These are phyloP conservation scores for Xerus inauris DNA, from an alignment of 2,113 vertebrate species.

Conservation along the genomic window DNA sequence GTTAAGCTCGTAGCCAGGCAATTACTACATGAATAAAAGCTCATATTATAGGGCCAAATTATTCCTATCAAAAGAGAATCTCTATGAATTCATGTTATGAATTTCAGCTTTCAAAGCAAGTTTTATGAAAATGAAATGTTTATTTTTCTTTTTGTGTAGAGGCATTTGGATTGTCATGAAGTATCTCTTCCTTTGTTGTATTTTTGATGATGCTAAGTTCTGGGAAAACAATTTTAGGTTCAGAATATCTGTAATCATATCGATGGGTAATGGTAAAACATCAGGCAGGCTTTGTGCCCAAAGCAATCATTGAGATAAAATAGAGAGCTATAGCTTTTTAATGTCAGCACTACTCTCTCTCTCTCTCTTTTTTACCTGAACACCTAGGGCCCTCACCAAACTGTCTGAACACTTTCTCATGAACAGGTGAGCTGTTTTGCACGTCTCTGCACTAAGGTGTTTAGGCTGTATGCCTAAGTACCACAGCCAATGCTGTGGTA, in stretches of 20 bases:
- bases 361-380: neutral
- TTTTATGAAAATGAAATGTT: slow-evolving; percentile 64
- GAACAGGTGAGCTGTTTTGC: neutral
- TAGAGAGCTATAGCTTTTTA: neutral
- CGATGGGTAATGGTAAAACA: slow-evolving; percentile 16
- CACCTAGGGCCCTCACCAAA: neutral
- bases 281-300: slow-evolving; percentile 44
- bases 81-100: slow-evolving; percentile 69
- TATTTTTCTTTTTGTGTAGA: slow-evolving; percentile 61
- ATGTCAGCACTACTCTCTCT: neutral
- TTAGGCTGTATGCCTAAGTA: neutral
- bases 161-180: slow-evolving; percentile 57
- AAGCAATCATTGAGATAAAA: slow-evolving; percentile 45
- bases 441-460: neutral
- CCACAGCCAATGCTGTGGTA: neutral
- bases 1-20: neutral
- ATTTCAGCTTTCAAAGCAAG: slow-evolving; percentile 66
- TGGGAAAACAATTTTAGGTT: slow-evolving; percentile 43
- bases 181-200: slow-evolving; percentile 64
- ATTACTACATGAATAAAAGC: slow-evolving; percentile 45
- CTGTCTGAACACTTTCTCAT: neutral
- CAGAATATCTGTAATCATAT: slow-evolving; percentile 43
- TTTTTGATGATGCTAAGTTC: slow-evolving; percentile 71
- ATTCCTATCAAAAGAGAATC: slow-evolving; percentile 50
- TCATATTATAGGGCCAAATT: slow-evolving; percentile 58